phyloP scores from a whole-genome alignment of 2,113 vertebrate species.

The Hydrochoerus hydrochaeris region DNA sequence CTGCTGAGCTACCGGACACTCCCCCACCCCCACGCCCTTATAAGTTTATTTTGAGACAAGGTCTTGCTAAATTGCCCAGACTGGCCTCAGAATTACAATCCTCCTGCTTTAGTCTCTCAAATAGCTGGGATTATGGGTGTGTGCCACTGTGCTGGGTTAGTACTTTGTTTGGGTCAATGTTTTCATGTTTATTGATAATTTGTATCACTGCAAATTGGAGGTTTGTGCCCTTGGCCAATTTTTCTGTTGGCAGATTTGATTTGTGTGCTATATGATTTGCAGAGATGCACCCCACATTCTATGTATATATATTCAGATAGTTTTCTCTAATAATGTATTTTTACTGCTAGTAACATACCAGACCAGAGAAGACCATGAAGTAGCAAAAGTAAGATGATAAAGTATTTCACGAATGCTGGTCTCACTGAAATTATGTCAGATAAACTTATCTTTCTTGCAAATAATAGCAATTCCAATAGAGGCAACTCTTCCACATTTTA shows the following conservation, averaged over 20 bases:
- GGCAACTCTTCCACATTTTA: neutral
- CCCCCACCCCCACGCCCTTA: neutral
- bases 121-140: neutral
- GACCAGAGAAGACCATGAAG: neutral
- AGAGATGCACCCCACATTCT: neutral
- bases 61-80: neutral
- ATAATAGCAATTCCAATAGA: neutral
- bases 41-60: neutral
- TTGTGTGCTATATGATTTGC: conserved; percentile 2
- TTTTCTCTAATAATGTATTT: neutral
- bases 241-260: conserved; percentile 25
- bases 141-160: neutral
- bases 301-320: too few species aligned
- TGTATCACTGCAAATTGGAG: neutral
- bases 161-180: neutral
- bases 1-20: too few species aligned
- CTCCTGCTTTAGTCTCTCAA: neutral
- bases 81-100: neutral
- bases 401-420: neutral
- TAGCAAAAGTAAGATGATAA: neutral
- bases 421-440: neutral
- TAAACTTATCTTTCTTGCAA: neutral
- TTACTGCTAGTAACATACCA: neutral
- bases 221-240: neutral
- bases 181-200: conserved; percentile 28